A percentile compares a stretch with the other conserved stretches of the same genome.
Evolutionary conservation across 2,888 invertebrate genomes (phyloP).

Genomic region (Pogonocherus hispidulus): DNA sequence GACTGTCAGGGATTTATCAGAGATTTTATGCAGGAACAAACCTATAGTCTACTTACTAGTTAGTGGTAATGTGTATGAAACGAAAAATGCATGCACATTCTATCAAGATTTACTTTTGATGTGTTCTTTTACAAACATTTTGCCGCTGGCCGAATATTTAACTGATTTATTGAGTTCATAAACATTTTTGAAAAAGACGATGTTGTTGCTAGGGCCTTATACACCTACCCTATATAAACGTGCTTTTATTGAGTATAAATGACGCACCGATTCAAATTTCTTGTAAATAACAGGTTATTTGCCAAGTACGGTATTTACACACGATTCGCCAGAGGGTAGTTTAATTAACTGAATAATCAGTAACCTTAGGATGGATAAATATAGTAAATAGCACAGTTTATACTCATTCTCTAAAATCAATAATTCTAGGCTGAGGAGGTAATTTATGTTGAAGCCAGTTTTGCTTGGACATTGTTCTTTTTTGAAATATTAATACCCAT

Average conservation of each 20-base stretch:
- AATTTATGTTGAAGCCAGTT: constrained; percentile 3
- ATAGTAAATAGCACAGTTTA: constrained; percentile 22
- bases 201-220: too few species aligned
- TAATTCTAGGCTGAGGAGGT: not conserved
- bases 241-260: constrained; percentile 7
- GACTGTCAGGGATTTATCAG: too few species aligned
- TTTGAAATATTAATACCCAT: not conserved
- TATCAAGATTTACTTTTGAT: too few species aligned
- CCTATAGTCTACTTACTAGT: too few species aligned
- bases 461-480: not conserved
- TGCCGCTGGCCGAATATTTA: too few species aligned
- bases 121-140: too few species aligned
- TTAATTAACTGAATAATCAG: constrained; percentile 24
- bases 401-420: constrained; percentile 16
- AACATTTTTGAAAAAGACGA: too few species aligned
- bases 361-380: constrained; percentile 13
- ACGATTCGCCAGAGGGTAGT: constrained; percentile 7
- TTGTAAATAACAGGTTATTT: constrained; percentile 22
- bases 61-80: too few species aligned
- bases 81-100: too few species aligned
- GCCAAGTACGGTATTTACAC: constrained; percentile 17
- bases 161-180: too few species aligned
- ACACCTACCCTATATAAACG: too few species aligned
- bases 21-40: too few species aligned
- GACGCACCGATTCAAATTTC: constrained; percentile 2